Conservation (phyloP, 2,797 vertebrate genomes). For the Anguilla megastoma region DNA sequence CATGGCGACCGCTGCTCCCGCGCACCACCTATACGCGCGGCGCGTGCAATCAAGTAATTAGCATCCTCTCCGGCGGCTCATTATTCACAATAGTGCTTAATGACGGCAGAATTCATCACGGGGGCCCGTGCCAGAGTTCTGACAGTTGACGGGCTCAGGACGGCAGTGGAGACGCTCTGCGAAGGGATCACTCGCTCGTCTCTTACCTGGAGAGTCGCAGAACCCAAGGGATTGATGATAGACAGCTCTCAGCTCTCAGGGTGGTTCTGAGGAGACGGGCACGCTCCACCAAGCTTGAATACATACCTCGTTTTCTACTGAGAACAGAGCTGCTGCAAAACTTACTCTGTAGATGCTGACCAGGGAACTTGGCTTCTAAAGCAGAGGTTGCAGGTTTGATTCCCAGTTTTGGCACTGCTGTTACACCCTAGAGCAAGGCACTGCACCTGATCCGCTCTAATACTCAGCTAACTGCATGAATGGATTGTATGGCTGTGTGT, state of each 20-base stretch:
- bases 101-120: conserved; percentile 60
- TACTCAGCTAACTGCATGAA: no score
- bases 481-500: no score
- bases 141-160: conserved; percentile 50
- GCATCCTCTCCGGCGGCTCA: conserved; percentile 58
- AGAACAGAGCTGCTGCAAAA: no score
- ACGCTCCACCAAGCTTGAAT: not conserved
- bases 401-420: no score
- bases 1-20: not conserved
- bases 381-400: no score
- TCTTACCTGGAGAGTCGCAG: conserved; percentile 47
- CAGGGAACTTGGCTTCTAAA: no score
- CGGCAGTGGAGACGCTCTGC: conserved; percentile 55
- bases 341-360: no score
- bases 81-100: conserved; percentile 61
- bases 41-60: conserved; percentile 55
- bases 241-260: conserved; percentile 45
- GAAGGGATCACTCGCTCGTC: conserved; percentile 65
- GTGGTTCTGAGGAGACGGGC: not conserved
- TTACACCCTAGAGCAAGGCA: no score
- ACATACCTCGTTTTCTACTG: no score
- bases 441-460: no score
- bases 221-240: conserved; percentile 63
- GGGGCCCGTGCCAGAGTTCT: conserved; percentile 46
- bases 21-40: conserved; percentile 21